phyloP scores from a whole-genome alignment of 1,140 invertebrate species.

The Aplysia californica region DNA sequence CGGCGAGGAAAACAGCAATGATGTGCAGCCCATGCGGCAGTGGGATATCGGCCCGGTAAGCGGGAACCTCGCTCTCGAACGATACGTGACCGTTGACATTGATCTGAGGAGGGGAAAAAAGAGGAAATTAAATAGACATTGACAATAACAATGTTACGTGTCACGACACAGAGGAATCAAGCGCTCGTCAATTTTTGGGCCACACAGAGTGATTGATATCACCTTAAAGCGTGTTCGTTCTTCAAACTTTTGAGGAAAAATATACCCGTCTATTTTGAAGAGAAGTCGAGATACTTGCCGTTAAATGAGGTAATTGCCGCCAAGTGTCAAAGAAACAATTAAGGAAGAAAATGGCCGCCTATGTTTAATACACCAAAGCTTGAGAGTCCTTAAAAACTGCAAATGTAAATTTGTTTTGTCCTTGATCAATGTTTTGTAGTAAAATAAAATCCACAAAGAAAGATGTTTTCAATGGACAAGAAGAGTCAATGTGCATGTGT shows the following conservation, averaged over 20 bases:
- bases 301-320: not conserved
- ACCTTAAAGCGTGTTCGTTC: too few relatives aligned
- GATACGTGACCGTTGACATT: constrained; percentile 93
- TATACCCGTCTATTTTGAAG: too few relatives aligned
- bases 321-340: not conserved
- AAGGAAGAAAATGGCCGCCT: not conserved
- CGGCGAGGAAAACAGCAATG: constrained; percentile 91
- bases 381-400: not conserved
- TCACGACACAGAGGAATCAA: too few relatives aligned
- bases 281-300: too few relatives aligned
- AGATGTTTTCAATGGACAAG: too few relatives aligned
- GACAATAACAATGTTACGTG: too few relatives aligned
- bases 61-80: constrained; percentile 84
- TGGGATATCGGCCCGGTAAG: constrained; percentile 41
- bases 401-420: not conserved
- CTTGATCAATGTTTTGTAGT: too few relatives aligned
- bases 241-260: too few relatives aligned
- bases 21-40: constrained; percentile 91
- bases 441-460: too few relatives aligned
- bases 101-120: constrained; percentile 74
- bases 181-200: too few relatives aligned
- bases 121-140: not conserved
- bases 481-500: too few relatives aligned
- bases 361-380: not conserved
- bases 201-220: too few relatives aligned